Percentiles rank a stretch among this genome's conserved stretches.
phyloP scores from a whole-genome alignment of 2,797 vertebrate genomes.

The Paguma larvata region DNA sequence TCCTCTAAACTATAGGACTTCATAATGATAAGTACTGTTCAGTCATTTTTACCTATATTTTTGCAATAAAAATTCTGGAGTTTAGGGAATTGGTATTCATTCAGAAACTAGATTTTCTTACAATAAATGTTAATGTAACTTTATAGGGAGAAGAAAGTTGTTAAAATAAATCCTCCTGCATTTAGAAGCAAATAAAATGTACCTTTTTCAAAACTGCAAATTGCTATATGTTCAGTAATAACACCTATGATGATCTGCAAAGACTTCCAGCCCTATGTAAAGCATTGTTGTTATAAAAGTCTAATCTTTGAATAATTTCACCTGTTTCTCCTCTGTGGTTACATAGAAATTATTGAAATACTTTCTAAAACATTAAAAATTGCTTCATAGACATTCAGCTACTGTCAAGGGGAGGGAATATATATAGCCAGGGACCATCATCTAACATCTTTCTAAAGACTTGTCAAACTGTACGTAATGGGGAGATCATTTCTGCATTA shows the following conservation, averaged over 20 bases:
- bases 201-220: conserved; percentile 35
- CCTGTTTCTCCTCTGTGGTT: neutral
- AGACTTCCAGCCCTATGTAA: neutral
- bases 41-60: neutral
- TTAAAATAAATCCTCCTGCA: neutral
- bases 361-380: conserved; percentile 31
- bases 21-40: neutral
- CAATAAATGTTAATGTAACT: neutral
- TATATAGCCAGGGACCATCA: neutral
- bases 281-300: conserved; percentile 36
- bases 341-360: conserved; percentile 47
- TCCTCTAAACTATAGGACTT: neutral
- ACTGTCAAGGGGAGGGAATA: neutral
- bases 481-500: conserved; percentile 88
- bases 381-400: neutral
- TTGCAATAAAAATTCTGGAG: neutral
- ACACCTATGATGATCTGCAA: neutral
- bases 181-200: neutral
- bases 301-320: neutral
- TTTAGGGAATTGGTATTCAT: neutral
- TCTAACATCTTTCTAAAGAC: conserved; percentile 65
- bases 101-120: neutral
- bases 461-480: conserved; percentile 82
- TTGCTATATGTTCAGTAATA: neutral
- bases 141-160: neutral